Percentiles rank a stretch among this genome's conserved stretches.
phyloP scores from a whole-genome alignment of 2,113 vertebrate genomes.

The Macrotus californicus region DNA sequence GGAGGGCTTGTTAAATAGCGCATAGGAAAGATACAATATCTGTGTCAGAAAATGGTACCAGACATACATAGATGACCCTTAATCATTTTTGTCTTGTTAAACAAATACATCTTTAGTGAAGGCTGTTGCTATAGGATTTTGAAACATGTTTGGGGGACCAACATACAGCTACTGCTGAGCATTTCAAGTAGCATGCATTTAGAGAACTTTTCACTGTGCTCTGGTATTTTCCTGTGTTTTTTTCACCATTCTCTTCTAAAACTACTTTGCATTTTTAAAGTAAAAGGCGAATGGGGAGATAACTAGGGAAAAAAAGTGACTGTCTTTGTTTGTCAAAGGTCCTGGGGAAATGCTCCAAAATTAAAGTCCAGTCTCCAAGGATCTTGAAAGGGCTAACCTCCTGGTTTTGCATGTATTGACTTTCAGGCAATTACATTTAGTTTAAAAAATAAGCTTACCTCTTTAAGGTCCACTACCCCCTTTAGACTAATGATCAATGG shows the following conservation, averaged over 20 bases:
- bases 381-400: background rate
- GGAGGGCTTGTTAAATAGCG: conserved; percentile 5
- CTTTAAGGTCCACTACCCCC: background rate
- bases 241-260: background rate
- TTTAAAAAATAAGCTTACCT: background rate
- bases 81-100: conserved; percentile 32
- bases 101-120: background rate
- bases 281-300: background rate
- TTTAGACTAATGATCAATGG: background rate
- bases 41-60: background rate
- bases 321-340: background rate
- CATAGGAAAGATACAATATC: background rate
- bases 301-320: background rate
- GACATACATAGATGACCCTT: background rate
- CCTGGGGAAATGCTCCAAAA: background rate
- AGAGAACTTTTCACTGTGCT: background rate
- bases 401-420: background rate
- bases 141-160: background rate
- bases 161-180: background rate
- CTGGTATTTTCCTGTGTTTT: background rate
- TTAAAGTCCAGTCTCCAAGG: background rate
- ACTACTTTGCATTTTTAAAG: background rate
- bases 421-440: background rate
- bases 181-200: background rate
- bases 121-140: background rate